phyloP scores from a whole-genome alignment of 2,113 vertebrate species.

The Girardinichthys multiradiatus region DNA sequence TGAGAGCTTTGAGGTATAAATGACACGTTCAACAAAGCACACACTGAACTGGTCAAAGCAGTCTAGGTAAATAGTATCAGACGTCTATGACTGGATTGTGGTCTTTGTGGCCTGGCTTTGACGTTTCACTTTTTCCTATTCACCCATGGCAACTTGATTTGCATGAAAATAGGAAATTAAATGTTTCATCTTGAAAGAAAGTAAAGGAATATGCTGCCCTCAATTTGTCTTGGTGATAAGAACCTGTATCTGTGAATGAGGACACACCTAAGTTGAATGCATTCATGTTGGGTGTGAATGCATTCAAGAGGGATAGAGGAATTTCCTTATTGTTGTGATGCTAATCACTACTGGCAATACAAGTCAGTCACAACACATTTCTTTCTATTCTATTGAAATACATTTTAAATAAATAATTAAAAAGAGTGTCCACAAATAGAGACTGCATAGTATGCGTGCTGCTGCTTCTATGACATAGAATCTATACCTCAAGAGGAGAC shows the following conservation, averaged over 20 bases:
- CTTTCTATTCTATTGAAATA: no score
- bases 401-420: no score
- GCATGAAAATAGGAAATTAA: not conserved
- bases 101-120: not conserved
- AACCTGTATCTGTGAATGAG: not conserved
- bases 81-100: not conserved
- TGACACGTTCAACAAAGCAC: not conserved
- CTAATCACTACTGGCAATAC: no score
- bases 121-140: not conserved
- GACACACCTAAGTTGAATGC: no score
- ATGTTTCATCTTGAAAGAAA: not conserved
- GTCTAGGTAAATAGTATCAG: not conserved
- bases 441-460: no score
- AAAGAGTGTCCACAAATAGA: no score
- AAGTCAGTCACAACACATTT: no score
- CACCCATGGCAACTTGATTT: not conserved
- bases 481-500: no score
- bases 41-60: not conserved
- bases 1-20: slow-evolving; percentile 15
- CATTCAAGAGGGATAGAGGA: not conserved
- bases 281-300: no score
- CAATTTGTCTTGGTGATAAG: no score
- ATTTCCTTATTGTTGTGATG: not conserved
- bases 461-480: no score
- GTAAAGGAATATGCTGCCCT: not conserved